phyloP scores from a whole-genome alignment of 2,888 invertebrate species.

The Proisotoma minuta region DNA sequence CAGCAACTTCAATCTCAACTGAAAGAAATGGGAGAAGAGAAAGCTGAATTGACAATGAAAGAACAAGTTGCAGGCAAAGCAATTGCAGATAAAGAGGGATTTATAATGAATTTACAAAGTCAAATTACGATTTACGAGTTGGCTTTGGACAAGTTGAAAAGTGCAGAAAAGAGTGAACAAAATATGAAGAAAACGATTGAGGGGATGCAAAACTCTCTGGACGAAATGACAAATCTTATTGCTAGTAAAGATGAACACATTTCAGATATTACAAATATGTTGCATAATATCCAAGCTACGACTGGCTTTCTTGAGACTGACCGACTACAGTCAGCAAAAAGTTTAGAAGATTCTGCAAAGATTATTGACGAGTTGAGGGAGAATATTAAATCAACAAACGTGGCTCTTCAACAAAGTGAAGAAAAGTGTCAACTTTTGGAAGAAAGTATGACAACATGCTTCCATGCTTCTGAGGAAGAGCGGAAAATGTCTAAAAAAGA shows the following conservation, averaged over 20 bases:
- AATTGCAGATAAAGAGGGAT: too few species aligned
- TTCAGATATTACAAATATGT: not conserved
- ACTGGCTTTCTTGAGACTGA: too few species aligned
- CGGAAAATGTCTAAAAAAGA: not conserved
- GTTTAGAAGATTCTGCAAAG: too few species aligned
- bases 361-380: too few species aligned
- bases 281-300: not conserved
- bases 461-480: not conserved
- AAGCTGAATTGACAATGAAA: too few species aligned
- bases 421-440: not conserved
- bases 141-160: conserved; percentile 11
- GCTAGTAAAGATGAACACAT: not conserved
- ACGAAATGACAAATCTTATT: too few species aligned
- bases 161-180: conserved; percentile 11
- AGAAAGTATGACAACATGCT: not conserved
- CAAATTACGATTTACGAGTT: too few species aligned
- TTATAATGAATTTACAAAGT: too few species aligned
- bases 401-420: not conserved
- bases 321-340: too few species aligned
- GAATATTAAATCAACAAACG: too few species aligned
- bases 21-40: conserved; percentile 7
- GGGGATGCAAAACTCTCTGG: too few species aligned
- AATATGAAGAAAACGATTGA: conserved; percentile 14
- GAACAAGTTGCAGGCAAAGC: too few species aligned
- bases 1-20: not conserved